Evolutionary conservation across 2,797 vertebrate species (phyloP).

Genomic region (Gorsachius magnificus): DNA sequence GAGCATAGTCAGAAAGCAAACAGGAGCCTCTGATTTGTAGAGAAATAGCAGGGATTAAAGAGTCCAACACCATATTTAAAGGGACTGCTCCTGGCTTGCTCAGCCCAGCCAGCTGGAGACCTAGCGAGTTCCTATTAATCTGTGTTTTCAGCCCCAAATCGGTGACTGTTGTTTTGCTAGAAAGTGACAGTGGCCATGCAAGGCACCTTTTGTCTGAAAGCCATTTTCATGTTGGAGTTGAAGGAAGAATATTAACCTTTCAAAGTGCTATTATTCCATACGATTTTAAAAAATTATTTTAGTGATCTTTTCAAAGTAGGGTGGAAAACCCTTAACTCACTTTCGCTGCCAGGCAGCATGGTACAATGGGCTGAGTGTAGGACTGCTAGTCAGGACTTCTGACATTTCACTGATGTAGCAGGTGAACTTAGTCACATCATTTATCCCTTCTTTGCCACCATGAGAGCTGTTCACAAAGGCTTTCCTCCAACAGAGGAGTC

Average conservation of each 20-base stretch:
- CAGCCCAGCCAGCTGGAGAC: background rate
- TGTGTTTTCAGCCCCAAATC: background rate
- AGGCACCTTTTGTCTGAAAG: background rate
- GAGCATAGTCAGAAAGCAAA: conserved; percentile 39
- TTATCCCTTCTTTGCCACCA: background rate
- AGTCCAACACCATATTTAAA: background rate
- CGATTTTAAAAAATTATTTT: background rate
- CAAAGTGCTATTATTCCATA: background rate
- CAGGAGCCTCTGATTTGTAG: conserved; percentile 8
- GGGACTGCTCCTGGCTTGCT: background rate
- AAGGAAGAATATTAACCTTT: background rate
- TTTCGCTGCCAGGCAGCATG: background rate
- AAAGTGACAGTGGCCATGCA: background rate
- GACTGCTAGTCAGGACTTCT: background rate
- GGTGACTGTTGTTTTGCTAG: background rate
- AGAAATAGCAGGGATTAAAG: background rate
- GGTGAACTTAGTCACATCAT: background rate
- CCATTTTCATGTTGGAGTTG: background rate
- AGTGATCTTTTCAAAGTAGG: background rate
- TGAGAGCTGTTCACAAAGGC: background rate
- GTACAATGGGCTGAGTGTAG: background rate
- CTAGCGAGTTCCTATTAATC: background rate
- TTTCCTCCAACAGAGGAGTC: background rate
- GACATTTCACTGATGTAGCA: background rate
- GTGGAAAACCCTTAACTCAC: background rate